Evolutionary conservation across 2,113 vertebrate species (phyloP).

Genomic region (Percopsis transmontana): DNA sequence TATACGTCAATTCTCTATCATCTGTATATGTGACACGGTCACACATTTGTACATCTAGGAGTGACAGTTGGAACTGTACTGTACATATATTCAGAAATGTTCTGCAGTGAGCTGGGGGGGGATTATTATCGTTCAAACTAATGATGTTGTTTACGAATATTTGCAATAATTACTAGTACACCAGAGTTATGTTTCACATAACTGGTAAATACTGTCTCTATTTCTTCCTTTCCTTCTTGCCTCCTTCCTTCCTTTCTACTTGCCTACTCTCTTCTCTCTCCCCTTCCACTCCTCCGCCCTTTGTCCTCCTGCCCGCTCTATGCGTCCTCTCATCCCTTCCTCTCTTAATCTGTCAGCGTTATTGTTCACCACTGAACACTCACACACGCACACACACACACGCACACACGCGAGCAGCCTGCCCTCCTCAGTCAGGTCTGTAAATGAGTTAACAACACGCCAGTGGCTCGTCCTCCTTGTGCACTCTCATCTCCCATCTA

Average conservation of each 20-base stretch:
- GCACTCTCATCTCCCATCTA: constrained; percentile 76
- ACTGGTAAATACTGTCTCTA: too few species aligned
- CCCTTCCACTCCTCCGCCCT: background rate
- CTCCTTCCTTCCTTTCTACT: background rate
- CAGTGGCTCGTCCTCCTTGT: constrained; percentile 77
- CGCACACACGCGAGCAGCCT: constrained; percentile 20
- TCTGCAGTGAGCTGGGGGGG: too few species aligned
- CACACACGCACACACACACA: constrained; percentile 17
- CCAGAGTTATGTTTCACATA: too few species aligned
- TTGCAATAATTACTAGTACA: too few species aligned
- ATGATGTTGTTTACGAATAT: too few species aligned
- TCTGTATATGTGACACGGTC: too few species aligned
- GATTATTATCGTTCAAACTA: too few species aligned
- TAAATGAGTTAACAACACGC: constrained; percentile 81
- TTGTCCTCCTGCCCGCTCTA: background rate
- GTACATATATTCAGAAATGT: too few species aligned
- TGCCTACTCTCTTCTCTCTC: background rate
- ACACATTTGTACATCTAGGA: too few species aligned
- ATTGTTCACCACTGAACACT: constrained; percentile 28
- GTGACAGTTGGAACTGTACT: too few species aligned
- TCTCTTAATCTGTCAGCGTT: constrained; percentile 60
- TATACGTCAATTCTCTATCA: too few species aligned
- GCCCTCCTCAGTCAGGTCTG: constrained; percentile 51
- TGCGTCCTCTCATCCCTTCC: constrained; percentile 10
- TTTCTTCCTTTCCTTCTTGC: background rate